Conservation (phyloP, 2,888 invertebrate species). For the Busseola fusca region DNA sequence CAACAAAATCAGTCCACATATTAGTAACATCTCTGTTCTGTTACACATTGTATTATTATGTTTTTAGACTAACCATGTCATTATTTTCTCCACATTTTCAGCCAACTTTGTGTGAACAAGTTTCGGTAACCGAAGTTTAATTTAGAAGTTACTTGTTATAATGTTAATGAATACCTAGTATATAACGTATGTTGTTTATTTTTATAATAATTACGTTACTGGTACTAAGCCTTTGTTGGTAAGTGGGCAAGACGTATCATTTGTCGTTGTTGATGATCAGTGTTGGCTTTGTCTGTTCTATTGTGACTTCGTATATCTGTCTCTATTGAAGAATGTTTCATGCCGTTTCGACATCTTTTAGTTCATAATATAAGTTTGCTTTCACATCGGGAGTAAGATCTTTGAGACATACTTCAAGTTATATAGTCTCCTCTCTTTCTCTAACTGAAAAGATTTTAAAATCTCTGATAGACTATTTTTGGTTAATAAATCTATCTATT, state of each 20-base stretch:
- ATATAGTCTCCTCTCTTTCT: not conserved
- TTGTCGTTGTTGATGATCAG: constrained; percentile 76
- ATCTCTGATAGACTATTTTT: not conserved
- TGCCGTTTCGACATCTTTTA: constrained; percentile 71
- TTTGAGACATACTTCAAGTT: not conserved
- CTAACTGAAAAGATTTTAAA: not conserved
- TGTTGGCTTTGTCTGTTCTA: constrained; percentile 85
- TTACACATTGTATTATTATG: constrained; percentile 69
- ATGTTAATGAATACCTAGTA: constrained; percentile 76
- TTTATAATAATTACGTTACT: constrained; percentile 72
- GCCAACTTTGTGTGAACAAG: constrained; percentile 88
- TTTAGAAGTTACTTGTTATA: constrained; percentile 84
- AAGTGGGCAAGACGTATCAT: constrained; percentile 78
- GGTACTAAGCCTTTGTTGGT: constrained; percentile 80
- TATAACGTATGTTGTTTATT: constrained; percentile 80
- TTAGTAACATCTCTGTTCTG: constrained; percentile 53
- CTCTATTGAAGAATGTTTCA: constrained; percentile 68
- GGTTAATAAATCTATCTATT: constrained; percentile 4
- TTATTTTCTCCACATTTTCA: constrained; percentile 86
- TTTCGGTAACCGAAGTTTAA: constrained; percentile 85
- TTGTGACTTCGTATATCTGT: constrained; percentile 77
- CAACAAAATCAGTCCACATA: constrained; percentile 26
- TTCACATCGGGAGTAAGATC: constrained; percentile 66
- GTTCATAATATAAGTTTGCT: constrained; percentile 67
- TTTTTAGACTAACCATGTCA: constrained; percentile 81